These are phyloP conservation scores for Prunella himalayana DNA, from an alignment of 2,113 vertebrate species.

Conservation along the genomic window DNA sequence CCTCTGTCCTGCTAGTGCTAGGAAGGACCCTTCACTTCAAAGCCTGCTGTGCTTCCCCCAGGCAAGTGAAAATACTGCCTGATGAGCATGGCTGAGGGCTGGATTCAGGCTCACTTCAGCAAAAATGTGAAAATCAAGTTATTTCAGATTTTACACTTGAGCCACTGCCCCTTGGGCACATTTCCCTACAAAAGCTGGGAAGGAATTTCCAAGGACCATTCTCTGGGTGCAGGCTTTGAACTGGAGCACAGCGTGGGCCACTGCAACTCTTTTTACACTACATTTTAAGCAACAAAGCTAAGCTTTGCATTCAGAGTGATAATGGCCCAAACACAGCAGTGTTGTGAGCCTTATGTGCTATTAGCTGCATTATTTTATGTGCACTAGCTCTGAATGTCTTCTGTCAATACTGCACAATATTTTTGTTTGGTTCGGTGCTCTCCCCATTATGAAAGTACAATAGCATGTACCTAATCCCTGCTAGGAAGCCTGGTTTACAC, in stretches of 20 bases:
- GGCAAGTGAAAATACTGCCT: not conserved
- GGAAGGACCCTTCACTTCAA: not conserved
- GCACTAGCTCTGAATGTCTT: not conserved
- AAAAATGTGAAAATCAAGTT: not conserved
- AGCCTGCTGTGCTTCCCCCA: not conserved
- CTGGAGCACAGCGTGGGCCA: not conserved
- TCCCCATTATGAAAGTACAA: not conserved
- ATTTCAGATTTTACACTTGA: not conserved
- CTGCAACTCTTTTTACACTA: not conserved
- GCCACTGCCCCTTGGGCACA: not conserved
- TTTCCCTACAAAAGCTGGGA: not conserved
- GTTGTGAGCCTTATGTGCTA: not conserved
- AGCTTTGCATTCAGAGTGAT: not conserved
- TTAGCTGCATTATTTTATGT: not conserved
- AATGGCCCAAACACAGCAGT: not conserved
- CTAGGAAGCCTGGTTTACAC: slow-evolving; percentile 29
- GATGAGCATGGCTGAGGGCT: not conserved
- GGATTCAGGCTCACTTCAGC: not conserved
- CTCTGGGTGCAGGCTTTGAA: not conserved
- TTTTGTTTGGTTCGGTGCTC: not conserved
- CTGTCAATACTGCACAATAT: not conserved
- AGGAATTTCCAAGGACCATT: not conserved
- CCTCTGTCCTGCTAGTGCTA: not conserved
- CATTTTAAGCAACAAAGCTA: not conserved
- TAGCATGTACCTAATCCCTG: not conserved